Evolutionary conservation across 2,113 vertebrate species (phyloP), one percentile per base, ranked within the genome.

Genomic region (Colius striatus): DNA sequence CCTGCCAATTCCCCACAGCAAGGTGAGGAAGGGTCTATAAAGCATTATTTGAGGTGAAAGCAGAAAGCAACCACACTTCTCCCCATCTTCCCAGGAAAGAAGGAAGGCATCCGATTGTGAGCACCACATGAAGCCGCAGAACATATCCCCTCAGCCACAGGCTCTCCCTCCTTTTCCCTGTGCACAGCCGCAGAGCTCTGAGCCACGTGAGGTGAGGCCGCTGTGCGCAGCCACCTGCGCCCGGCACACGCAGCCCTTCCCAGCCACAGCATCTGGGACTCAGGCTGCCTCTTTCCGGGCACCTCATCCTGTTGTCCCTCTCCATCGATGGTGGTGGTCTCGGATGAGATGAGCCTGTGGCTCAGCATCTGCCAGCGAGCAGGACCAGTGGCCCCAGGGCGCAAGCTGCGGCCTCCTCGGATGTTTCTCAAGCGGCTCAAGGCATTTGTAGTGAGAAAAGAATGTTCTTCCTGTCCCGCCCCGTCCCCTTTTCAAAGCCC

Each of bases 401-500:
- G 81, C 22, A 13, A 67, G 81, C 84, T 10, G 84, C 43, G 18
- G 84, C 73, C 51, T 11, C 2, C 4, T 73, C 45, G 72, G 89
- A 92, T 92, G 89, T 21, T 96, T 86, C 90, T 75, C 55, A 3
- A 80, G 84, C 15, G 50, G 62, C 83, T 87, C 70, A 1, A 18
- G 82, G 80, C 38, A 41, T 96, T 95, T 94, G 92, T 78, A 94
- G 91, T 55, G 95, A 83, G 89, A 91, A 94, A 95, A 78, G 95
- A 96, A 84, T 95, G 94, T 90, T 94, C 90, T 90, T 95, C 96
- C 91, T 80, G 91, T 85, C 96, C 82, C 90, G 34, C 87, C 92
- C 87, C 81, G 50, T 82, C 79, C 76, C 66, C 48, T n/a, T n/a
- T 87, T 89, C 61, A 78, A 89, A 95, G 67, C 68, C 74, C 41